These are phyloP conservation scores for Melanotaenia maccullochi DNA, from an alignment of 2,797 vertebrate genomes.

Conservation along the genomic window DNA sequence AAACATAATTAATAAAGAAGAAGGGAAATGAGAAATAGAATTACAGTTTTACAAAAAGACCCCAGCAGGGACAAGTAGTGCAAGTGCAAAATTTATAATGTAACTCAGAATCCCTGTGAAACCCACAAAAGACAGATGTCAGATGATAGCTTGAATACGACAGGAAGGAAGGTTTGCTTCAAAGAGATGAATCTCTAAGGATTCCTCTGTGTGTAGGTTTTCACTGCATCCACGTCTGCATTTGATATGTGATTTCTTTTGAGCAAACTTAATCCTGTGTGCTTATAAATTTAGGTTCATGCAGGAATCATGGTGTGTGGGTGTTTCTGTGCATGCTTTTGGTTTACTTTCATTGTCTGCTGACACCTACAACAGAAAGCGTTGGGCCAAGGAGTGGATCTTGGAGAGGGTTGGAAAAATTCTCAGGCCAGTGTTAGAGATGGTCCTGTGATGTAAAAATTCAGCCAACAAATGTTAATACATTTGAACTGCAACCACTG, in stretches of 20 bases:
- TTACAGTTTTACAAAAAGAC: not conserved
- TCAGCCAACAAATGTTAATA: slow-evolving; percentile 36
- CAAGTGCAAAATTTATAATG: slow-evolving; percentile 3
- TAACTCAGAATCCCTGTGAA: not conserved
- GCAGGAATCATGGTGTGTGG: slow-evolving; percentile 25
- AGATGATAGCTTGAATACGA: slow-evolving; percentile 16
- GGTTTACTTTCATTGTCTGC: slow-evolving; percentile 7
- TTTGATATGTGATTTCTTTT: slow-evolving; percentile 27
- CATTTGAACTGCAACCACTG: slow-evolving; percentile 13
- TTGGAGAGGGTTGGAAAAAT: slow-evolving; percentile 88
- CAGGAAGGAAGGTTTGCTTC: slow-evolving; percentile 28
- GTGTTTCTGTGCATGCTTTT: slow-evolving; percentile 7
- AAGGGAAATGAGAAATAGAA: not conserved
- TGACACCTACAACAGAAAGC: slow-evolving; percentile 85
- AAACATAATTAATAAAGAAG: slow-evolving; percentile 10
- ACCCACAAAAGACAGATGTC: slow-evolving; percentile 6
- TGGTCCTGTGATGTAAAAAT: slow-evolving; percentile 82
- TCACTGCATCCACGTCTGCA: slow-evolving; percentile 18
- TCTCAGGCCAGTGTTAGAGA: slow-evolving; percentile 92
- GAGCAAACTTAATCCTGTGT: slow-evolving; percentile 26
- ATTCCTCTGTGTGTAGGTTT: slow-evolving; percentile 16
- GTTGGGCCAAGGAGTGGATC: slow-evolving; percentile 83
- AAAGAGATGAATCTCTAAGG: slow-evolving; percentile 14
- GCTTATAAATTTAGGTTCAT: slow-evolving; percentile 21
- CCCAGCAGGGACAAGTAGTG: not conserved